Evolutionary conservation across 2,888 invertebrate genomes (phyloP).

Genomic region (Netelia melanura): DNA sequence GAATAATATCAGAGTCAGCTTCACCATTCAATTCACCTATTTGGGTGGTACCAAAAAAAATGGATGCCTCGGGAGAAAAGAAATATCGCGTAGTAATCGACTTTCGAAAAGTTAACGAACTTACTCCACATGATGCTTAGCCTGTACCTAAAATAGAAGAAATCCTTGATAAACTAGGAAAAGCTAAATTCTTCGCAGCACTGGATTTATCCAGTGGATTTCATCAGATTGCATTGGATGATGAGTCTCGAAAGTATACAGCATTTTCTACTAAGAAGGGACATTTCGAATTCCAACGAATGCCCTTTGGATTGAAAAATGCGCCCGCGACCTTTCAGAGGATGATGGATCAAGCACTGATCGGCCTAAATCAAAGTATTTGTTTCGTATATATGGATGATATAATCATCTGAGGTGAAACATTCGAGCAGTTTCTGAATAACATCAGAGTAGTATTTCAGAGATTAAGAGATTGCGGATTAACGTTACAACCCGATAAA

Average conservation of each 20-base stretch:
- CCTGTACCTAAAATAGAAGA: constrained; percentile 60
- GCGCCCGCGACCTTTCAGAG: constrained; percentile 13
- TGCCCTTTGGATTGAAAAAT: constrained; percentile 32
- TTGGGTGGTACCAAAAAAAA: constrained; percentile 51
- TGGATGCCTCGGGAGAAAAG: constrained; percentile 31
- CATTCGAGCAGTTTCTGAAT: constrained; percentile 10
- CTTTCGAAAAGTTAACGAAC: constrained; percentile 47
- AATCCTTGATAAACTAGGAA: constrained; percentile 69
- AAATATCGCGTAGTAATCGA: constrained; percentile 57
- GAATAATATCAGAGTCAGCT: constrained; percentile 8
- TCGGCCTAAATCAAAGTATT: neutral
- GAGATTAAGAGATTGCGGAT: neutral
- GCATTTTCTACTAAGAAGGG: constrained; percentile 50
- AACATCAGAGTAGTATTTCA: neutral
- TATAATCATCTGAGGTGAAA: constrained; percentile 8
- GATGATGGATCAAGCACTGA: constrained; percentile 15
- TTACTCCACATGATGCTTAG: constrained; percentile 45
- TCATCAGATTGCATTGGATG: constrained; percentile 70
- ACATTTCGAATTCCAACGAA: constrained; percentile 49
- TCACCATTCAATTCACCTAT: constrained; percentile 39
- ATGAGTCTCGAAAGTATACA: constrained; percentile 38
- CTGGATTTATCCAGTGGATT: constrained; percentile 71
- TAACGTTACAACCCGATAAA: constrained; percentile 14
- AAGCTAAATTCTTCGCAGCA: constrained; percentile 68
- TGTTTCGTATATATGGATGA: constrained; percentile 26